Conservation (phyloP, 2,888 invertebrate species). For the Chydorus sphaericus region DNA sequence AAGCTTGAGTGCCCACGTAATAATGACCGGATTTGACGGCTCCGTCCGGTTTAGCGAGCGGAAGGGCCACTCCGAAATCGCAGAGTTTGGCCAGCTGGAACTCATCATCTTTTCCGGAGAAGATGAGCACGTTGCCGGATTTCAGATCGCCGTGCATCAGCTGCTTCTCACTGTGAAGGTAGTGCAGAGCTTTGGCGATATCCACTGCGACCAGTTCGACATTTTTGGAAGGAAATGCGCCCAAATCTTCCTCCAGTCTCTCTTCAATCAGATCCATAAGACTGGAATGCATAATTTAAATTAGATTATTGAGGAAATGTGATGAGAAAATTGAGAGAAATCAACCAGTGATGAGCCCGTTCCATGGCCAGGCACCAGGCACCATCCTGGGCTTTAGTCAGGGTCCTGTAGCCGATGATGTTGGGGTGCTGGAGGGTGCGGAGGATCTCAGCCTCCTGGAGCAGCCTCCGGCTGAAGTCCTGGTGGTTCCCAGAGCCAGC, state of each 20-base stretch:
- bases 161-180: constrained; percentile 54
- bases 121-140: constrained; percentile 60
- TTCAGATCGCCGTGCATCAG: constrained; percentile 71
- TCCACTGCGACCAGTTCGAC: constrained; percentile 51
- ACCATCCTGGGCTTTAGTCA: constrained; percentile 33
- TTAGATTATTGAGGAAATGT: no score
- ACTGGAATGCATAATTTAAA: no score
- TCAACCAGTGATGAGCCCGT: constrained; percentile 51
- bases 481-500: constrained; percentile 8
- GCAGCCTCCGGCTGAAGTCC: constrained; percentile 37
- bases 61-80: constrained; percentile 50
- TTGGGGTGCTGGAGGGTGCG: constrained; percentile 58
- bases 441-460: constrained; percentile 55
- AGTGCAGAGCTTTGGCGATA: constrained; percentile 53
- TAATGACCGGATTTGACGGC: constrained; percentile 25
- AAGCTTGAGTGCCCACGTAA: constrained; percentile 59
- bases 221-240: constrained; percentile 43
- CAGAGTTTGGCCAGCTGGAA: constrained; percentile 20
- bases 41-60: constrained; percentile 35
- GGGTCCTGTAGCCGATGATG: constrained; percentile 57
- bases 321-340: no score
- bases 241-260: constrained; percentile 38
- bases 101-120: no score
- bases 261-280: constrained; percentile 61
- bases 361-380: constrained; percentile 58